Percentiles rank a stretch among this genome's conserved stretches.
phyloP scores from a whole-genome alignment of 2,888 invertebrate species.

The Pyrgus malvae region DNA sequence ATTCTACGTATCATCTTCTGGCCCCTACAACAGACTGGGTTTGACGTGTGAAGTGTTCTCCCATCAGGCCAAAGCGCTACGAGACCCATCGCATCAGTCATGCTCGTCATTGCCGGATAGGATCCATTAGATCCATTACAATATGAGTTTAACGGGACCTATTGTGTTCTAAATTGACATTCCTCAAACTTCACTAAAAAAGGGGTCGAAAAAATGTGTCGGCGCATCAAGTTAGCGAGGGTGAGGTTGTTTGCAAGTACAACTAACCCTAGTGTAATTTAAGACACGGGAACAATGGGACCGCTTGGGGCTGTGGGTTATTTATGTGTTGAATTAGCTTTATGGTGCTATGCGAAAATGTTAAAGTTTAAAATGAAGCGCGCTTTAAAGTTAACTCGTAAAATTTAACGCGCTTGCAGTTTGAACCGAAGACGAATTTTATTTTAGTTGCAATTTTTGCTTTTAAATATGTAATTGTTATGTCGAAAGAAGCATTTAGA shows the following conservation, averaged over 20 bases:
- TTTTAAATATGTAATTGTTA: too few relatives aligned
- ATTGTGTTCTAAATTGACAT: constrained; percentile 1
- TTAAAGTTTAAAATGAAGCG: too few relatives aligned
- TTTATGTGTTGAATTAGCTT: not conserved
- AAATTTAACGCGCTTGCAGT: too few relatives aligned
- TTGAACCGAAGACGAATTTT: too few relatives aligned
- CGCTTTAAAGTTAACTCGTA: too few relatives aligned
- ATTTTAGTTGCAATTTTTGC: too few relatives aligned
- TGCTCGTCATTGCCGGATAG: not conserved
- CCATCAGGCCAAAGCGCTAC: too few relatives aligned
- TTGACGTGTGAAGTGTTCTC: too few relatives aligned
- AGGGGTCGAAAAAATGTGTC: not conserved
- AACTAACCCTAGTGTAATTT: not conserved
- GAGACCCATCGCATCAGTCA: not conserved
- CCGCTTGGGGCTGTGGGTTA: not conserved
- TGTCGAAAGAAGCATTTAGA: too few relatives aligned
- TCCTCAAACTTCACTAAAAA: not conserved
- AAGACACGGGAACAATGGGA: not conserved
- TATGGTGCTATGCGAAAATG: too few relatives aligned
- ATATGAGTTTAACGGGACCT: not conserved
- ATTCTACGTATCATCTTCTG: too few relatives aligned
- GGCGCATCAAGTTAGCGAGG: not conserved
- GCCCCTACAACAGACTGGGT: too few relatives aligned
- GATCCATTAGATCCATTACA: not conserved
- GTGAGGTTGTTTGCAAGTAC: not conserved